Conservation (phyloP, 2,797 vertebrate genomes). For the Etheostoma nigrum region DNA sequence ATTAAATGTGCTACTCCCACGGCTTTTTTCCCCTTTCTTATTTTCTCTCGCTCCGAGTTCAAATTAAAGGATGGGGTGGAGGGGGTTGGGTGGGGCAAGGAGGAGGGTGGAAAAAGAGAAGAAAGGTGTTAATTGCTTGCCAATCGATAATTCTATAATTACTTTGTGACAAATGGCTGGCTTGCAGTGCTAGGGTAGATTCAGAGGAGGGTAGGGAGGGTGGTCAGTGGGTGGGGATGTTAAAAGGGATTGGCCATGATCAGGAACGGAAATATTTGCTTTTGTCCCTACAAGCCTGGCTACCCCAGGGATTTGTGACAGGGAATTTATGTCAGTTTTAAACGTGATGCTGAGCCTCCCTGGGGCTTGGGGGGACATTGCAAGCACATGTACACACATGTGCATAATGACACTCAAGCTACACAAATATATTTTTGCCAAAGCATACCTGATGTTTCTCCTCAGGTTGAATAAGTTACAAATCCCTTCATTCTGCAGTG, state of each 20-base stretch:
- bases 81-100: conserved; percentile 39
- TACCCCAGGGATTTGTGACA: conserved; percentile 83
- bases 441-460: conserved; percentile 35
- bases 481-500: conserved; percentile 40
- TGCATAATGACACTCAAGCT: conserved; percentile 44
- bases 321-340: conserved; percentile 86
- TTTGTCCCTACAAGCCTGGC: conserved; percentile 84
- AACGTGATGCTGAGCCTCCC: conserved; percentile 68
- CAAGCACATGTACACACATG: conserved; percentile 28
- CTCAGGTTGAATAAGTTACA: conserved; percentile 28
- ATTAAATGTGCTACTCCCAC: conserved; percentile 86
- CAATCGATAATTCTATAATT: conserved; percentile 91
- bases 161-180: conserved; percentile 90
- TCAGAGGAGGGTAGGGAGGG: conserved; percentile 63
- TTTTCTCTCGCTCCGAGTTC: conserved; percentile 76
- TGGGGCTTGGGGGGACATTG: conserved; percentile 22
- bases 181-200: conserved; percentile 78
- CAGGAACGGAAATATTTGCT: conserved; percentile 89
- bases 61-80: conserved; percentile 85
- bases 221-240: conserved; percentile 76
- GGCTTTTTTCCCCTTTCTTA: conserved; percentile 49
- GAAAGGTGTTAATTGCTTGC: conserved; percentile 89
- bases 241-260: conserved; percentile 83
- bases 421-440: conserved; percentile 40
- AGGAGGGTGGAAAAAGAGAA: conserved; percentile 69